These are phyloP conservation scores for Prietella phreatophila DNA, from an alignment of 2,113 vertebrate species.

Conservation along the genomic window DNA sequence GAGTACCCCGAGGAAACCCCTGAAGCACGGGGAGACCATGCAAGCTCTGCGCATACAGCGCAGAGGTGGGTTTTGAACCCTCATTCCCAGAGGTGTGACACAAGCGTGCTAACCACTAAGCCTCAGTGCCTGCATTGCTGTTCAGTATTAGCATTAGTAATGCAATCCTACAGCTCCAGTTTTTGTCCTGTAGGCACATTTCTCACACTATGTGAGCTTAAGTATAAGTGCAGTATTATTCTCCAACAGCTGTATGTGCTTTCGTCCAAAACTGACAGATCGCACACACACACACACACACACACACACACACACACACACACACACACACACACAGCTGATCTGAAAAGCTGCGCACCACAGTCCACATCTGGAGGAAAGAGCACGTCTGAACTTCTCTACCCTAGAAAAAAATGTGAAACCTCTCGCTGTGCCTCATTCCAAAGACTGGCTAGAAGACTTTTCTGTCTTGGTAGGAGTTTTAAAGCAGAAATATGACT, in stretches of 20 bases:
- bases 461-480: neutral
- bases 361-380: conserved; percentile 37
- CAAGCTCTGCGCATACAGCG: too few species aligned
- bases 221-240: neutral
- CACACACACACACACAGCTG: conserved; percentile 37
- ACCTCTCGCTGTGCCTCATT: neutral
- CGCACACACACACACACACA: conserved; percentile 32
- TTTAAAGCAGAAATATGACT: conserved; percentile 15
- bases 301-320: conserved; percentile 40
- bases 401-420: conserved; percentile 22
- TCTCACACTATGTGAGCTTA: neutral
- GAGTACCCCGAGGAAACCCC: too few species aligned
- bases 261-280: conserved; percentile 14
- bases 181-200: neutral
- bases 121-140: too few species aligned
- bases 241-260: conserved; percentile 26
- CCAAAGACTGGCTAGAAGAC: neutral
- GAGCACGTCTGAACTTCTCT: conserved; percentile 15
- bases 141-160: neutral
- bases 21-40: too few species aligned
- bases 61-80: too few species aligned
- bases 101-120: too few species aligned
- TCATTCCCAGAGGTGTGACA: too few species aligned
- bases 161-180: neutral
- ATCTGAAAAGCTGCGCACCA: conserved; percentile 17